Evolutionary conservation across 2,888 invertebrate genomes (phyloP), one percentile per base, ranked within the genome.

Genomic region (Aporophyla nigra): DNA sequence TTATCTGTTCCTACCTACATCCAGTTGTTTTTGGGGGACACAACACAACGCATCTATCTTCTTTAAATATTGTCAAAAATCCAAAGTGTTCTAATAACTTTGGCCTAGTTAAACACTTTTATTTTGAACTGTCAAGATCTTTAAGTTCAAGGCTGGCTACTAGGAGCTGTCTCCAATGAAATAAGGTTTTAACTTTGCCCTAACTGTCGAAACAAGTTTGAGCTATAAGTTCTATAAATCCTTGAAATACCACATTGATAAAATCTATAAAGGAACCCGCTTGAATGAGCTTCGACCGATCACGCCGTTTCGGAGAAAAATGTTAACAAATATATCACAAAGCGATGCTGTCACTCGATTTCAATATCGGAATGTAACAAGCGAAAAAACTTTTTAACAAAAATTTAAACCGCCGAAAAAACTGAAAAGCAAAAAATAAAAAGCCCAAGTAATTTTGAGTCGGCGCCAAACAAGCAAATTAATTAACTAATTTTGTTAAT

Each of bases 101-200:
- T 33, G 33, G 2, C 33, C 33, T 33, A 33, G 1, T 1, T 33
- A 1, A 33, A 33, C 27, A 59, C 56, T 24, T 53, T 66, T 56
- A 51, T 71, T 63, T 2, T 27, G 9, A 33, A 14, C n/a, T 40
- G 33, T 70, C 59, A 73, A 71, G 40, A 73, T 51, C 49, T 46
- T 14, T 59, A 74, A 63, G 67, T 73, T 82, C 67, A 82, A 51
- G 70, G 70, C 6, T 21, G 0, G 0, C 16, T 70, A 19, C 43
- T 67, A 40, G 19, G 71, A 82, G 75, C 65, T 71, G 70, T 70
- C 56, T 68, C n/a, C 33, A 65, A 69, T 61, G 56, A 79, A 83
- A 72, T 74, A 73, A 61, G 24, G 56, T 27, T 24, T 19, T 5
- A 58, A 19, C 16, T 27, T 58, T n/a, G 21, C 59, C 59, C 71